Evolutionary conservation across 2,797 vertebrate species (phyloP).

Genomic region (Myioborus melanocephalus): DNA sequence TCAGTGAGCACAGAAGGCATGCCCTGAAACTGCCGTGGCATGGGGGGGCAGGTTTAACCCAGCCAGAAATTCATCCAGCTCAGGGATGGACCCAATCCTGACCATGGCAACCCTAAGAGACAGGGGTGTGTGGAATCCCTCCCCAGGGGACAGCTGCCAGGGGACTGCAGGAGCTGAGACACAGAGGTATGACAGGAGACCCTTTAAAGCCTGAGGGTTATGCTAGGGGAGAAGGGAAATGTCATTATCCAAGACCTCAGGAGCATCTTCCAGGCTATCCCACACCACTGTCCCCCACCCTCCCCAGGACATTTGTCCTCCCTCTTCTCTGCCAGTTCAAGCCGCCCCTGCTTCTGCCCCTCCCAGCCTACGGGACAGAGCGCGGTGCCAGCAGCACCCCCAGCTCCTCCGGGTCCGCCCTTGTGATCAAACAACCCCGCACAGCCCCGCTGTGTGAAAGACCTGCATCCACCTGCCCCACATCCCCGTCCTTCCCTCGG

Average conservation of each 20-base stretch:
- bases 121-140: background rate
- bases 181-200: background rate
- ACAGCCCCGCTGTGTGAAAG: background rate
- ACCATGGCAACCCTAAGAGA: background rate
- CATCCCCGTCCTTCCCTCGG: background rate
- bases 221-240: background rate
- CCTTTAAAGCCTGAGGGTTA: background rate
- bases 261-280: background rate
- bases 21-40: background rate
- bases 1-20: background rate
- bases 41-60: background rate
- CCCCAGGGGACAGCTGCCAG: background rate
- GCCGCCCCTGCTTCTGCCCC: background rate
- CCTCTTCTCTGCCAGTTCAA: background rate
- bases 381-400: background rate
- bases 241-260: background rate
- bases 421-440: accelerated
- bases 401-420: accelerated
- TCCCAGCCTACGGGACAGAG: background rate
- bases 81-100: background rate
- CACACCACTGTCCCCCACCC: no score
- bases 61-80: background rate
- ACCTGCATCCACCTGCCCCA: background rate
- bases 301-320: background rate
- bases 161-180: background rate